phyloP scores from a whole-genome alignment of 2,888 invertebrate species.

The Aphodius granarius region DNA sequence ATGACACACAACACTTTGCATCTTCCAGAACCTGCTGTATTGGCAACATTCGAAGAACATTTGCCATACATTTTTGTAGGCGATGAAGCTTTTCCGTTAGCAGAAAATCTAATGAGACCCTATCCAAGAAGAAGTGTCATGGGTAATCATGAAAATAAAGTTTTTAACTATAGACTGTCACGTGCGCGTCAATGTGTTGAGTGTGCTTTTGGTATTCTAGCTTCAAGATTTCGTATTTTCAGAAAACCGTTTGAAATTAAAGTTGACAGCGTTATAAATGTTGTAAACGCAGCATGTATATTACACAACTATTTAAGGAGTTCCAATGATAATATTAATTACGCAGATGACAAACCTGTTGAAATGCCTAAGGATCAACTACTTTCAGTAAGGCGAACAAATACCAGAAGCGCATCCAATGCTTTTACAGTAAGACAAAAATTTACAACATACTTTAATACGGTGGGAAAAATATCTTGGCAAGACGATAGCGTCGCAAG shows the following conservation, averaged over 20 bases:
- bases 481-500: no score
- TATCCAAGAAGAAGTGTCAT: slow-evolving; percentile 20
- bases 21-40: slow-evolving; percentile 29
- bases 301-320: slow-evolving; percentile 23
- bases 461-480: no score
- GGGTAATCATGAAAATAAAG: slow-evolving; percentile 15
- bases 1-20: slow-evolving; percentile 27
- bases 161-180: slow-evolving; percentile 27
- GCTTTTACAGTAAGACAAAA: not conserved
- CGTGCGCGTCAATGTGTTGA: slow-evolving; percentile 24
- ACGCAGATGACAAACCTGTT: not conserved
- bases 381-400: not conserved
- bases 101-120: slow-evolving; percentile 22
- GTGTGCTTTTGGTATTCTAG: slow-evolving; percentile 25
- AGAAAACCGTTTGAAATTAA: slow-evolving; percentile 11
- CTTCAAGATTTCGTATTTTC: slow-evolving; percentile 21
- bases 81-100: slow-evolving; percentile 28
- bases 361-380: not conserved
- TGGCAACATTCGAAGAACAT: slow-evolving; percentile 17
- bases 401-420: not conserved
- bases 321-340: not conserved
- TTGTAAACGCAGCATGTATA: slow-evolving; percentile 21
- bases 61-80: slow-evolving; percentile 25
- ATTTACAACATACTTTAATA: no score
- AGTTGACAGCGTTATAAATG: slow-evolving; percentile 11